Conservation (phyloP, 2,888 invertebrate genomes). For the Sialis fuliginosa region DNA sequence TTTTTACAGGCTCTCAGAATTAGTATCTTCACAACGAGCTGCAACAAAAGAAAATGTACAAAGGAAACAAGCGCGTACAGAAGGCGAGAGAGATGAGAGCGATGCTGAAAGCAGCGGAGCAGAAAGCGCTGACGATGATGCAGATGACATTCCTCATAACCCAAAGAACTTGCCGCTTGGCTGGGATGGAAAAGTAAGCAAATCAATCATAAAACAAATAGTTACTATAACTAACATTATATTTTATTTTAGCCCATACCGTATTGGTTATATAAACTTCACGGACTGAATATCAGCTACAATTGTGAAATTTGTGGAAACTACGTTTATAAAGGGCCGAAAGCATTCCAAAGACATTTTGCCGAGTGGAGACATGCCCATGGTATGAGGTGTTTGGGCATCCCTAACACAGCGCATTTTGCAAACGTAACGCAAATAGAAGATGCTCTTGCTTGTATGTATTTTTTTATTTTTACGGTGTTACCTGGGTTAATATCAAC, state of each 20-base stretch:
- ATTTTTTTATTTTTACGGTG: no score
- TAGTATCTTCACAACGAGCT: slow-evolving; percentile 67
- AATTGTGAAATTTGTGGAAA: slow-evolving; percentile 99
- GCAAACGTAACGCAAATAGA: slow-evolving; percentile 99
- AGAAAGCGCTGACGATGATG: slow-evolving; percentile 68
- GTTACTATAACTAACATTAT: neutral
- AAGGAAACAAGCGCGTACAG: slow-evolving; percentile 89
- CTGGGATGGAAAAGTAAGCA: slow-evolving; percentile 84
- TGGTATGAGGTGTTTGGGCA: slow-evolving; percentile 97
- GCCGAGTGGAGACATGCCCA: slow-evolving; percentile 81
- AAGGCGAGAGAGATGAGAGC: slow-evolving; percentile 82
- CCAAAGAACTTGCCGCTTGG: slow-evolving; percentile 98
- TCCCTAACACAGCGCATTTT: slow-evolving; percentile 99
- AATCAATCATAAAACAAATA: slow-evolving; percentile 5
- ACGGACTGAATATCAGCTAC: slow-evolving; percentile 96
- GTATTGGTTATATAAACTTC: slow-evolving; percentile 97
- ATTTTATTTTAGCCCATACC: slow-evolving; percentile 45
- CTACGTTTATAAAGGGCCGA: slow-evolving; percentile 95
- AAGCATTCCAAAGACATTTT: slow-evolving; percentile 98
- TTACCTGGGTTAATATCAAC: no score
- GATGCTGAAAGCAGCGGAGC: slow-evolving; percentile 74
- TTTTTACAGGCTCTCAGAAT: slow-evolving; percentile 48
- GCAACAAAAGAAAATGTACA: slow-evolving; percentile 97
- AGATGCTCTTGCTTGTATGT: slow-evolving; percentile 80
- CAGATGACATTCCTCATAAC: slow-evolving; percentile 95